Conservation (phyloP, 2,113 vertebrate species). For the Chloropsis cyanopogon region DNA sequence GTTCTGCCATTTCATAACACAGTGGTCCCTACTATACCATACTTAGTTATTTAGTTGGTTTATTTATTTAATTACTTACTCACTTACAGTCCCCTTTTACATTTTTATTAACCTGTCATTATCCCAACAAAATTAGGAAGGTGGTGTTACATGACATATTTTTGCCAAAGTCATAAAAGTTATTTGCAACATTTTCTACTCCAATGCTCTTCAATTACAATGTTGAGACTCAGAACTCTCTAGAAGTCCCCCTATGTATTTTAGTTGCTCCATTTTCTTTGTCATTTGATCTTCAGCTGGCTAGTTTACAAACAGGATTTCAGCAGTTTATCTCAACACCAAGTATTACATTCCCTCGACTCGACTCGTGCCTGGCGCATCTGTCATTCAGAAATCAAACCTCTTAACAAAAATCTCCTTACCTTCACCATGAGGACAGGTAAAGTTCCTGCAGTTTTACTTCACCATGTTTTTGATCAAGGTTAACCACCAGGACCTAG, state of each 20-base stretch:
- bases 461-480: neutral
- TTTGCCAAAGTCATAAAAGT: neutral
- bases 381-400: neutral
- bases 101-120: neutral
- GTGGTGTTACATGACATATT: neutral
- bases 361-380: neutral
- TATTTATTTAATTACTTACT: neutral
- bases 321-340: neutral
- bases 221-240: neutral
- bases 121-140: neutral
- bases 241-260: neutral
- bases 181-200: neutral
- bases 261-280: neutral
- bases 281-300: neutral
- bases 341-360: neutral
- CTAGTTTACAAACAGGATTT: neutral
- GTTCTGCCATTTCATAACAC: neutral
- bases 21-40: neutral
- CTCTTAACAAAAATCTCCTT: neutral
- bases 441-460: neutral
- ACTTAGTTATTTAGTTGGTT: neutral
- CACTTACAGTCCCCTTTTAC: neutral
- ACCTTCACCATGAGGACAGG: neutral
- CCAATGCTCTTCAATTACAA: neutral
- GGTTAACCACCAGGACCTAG: neutral